Evolutionary conservation across 1,140 invertebrate species (phyloP).

Genomic region (Halyomorpha halys): DNA sequence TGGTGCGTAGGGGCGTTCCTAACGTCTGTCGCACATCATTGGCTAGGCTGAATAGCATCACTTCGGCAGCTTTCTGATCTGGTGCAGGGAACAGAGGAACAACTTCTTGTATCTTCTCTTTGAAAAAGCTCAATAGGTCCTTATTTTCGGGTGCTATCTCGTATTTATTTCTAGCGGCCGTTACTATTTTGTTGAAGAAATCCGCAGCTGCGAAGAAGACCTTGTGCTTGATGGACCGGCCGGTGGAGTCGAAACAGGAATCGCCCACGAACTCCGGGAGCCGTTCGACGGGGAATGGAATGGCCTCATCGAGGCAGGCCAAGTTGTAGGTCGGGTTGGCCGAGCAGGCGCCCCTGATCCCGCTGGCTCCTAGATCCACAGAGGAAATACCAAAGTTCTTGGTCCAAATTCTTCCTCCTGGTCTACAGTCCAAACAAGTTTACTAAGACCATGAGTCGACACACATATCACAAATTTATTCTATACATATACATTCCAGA

Average conservation of each 20-base stretch:
- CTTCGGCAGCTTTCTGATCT: background rate
- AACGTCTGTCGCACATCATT: background rate
- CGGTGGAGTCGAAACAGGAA: background rate
- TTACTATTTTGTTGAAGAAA: background rate
- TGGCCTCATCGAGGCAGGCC: slow-evolving; percentile 47
- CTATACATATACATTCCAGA: too few relatives aligned
- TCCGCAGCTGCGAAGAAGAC: background rate
- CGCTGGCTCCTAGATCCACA: slow-evolving; percentile 59
- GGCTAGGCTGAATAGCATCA: background rate
- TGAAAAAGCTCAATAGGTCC: background rate
- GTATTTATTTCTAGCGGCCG: background rate
- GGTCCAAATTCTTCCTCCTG: slow-evolving; percentile 61
- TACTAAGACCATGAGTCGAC: too few relatives aligned
- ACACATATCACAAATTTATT: too few relatives aligned
- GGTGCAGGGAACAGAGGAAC: background rate
- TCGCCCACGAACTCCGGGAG: background rate
- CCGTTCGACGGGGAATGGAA: background rate
- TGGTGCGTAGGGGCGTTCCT: slow-evolving; percentile 26
- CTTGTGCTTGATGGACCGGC: background rate
- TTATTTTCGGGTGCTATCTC: background rate
- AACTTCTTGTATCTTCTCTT: background rate
- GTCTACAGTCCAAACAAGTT: slow-evolving; percentile 37
- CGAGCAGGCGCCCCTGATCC: slow-evolving; percentile 51
- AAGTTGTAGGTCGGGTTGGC: slow-evolving; percentile 54
- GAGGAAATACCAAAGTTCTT: slow-evolving; percentile 58